phyloP scores from a whole-genome alignment of 1,140 invertebrate genomes.

The Anoplophora glabripennis region DNA sequence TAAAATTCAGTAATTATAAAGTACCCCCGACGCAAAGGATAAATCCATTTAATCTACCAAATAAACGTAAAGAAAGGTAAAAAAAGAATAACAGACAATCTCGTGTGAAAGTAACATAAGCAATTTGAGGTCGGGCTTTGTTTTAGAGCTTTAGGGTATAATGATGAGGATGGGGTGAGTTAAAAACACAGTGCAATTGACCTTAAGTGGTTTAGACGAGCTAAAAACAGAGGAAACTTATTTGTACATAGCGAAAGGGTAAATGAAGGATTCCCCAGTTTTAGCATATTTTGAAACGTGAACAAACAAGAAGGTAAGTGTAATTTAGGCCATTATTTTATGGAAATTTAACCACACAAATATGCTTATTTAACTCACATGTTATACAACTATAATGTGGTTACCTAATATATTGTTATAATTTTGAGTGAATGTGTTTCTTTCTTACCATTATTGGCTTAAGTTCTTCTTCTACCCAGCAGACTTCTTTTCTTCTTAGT shows the following conservation, averaged over 20 bases:
- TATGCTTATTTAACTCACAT: no score
- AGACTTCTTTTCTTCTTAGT: no score
- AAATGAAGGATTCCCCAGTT: conserved; percentile 15
- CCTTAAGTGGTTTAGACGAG: conserved; percentile 13
- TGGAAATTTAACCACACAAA: no score
- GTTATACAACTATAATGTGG: no score
- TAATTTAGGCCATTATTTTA: conserved; percentile 17
- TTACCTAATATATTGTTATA: no score
- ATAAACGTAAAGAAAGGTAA: conserved; percentile 11
- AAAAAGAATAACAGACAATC: conserved; percentile 10
- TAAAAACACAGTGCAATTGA: conserved; percentile 17
- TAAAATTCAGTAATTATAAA: conserved; percentile 10
- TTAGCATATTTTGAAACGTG: conserved; percentile 14
- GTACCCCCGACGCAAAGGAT: no score
- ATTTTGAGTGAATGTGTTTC: no score
- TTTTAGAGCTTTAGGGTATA: conserved; percentile 7
- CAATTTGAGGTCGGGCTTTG: background rate
- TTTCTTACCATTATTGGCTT: no score
- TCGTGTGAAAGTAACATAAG: no score
- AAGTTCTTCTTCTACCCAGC: no score
- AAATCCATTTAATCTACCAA: background rate
- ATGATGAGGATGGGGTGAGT: conserved; percentile 9
- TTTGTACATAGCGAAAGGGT: conserved; percentile 14
- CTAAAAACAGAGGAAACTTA: conserved; percentile 17
- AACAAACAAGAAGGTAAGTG: conserved; percentile 17